Evolutionary conservation across 2,113 vertebrate genomes (phyloP), one percentile per base, ranked within the genome.

Genomic region (Nyctereutes procyonoides): DNA sequence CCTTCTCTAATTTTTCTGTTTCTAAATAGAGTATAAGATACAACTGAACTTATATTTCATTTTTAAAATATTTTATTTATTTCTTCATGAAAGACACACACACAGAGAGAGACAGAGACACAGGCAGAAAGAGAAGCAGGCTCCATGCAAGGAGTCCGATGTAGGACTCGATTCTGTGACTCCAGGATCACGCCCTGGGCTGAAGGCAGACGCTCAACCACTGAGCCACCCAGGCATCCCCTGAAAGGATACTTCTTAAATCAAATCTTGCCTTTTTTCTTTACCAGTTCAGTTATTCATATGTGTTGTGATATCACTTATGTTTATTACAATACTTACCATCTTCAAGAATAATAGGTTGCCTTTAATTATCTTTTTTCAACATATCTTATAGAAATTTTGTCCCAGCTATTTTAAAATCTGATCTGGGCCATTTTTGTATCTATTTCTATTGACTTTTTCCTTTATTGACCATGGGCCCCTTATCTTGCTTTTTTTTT

Each of bases 361-460:
- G n/a, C 4, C 58, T 73, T 73, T 93, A 15, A 58, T 30, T 76
- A 67, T 56, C 12, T 77, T 85, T 94, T 63, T 63, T 48, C 16
- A 88, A 84, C 14, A 38, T 80, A 77, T 63, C 38, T 93, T 58
- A 80, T 14, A 95, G 71, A 3, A 89, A 9, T 69, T 35, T 86
- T 71, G 12, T 51, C 3, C 15, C 63, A 55, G 30, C 43, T 81
- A 81, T 88, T 91, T 95, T 81, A 92, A 94, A 77, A 1, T 38
- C 13, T 81, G 19, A n/a, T 83, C n/a, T 69, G 43, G 8, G 7
- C 19, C 28, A 92, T 80, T 43, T 80, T 19, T 90, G 2, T 12
- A 2, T 76, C 62, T 95, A 3, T 6, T 88, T 87, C 56, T 95
- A 62, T 62, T 95, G 80, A 48, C 24, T 20, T 93, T 92, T 94